Conservation (phyloP, 2,113 vertebrate genomes). For the Plecotus auritus region DNA sequence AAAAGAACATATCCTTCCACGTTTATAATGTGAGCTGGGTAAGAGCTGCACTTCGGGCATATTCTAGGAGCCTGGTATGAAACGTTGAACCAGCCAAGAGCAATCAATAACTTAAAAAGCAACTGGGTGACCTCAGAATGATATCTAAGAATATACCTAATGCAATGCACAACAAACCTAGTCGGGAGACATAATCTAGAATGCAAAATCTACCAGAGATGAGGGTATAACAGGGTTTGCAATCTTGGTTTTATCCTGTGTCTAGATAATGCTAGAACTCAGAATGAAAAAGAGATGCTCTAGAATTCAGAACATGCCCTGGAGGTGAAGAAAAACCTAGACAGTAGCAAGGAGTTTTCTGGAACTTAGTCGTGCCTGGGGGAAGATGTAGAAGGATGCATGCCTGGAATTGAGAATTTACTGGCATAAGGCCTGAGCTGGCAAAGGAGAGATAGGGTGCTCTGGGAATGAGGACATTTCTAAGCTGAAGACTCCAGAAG, state of each 20-base stretch:
- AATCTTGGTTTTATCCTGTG: not conserved
- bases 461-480: conserved; percentile 54
- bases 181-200: not conserved
- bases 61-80: not conserved
- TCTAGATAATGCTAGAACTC: not conserved
- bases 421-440: conserved; percentile 43
- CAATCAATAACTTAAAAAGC: not conserved
- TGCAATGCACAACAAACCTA: not conserved
- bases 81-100: not conserved
- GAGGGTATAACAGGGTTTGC: not conserved
- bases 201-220: not conserved
- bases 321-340: not conserved
- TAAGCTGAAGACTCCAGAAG: conserved; percentile 45
- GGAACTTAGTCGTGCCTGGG: not conserved
- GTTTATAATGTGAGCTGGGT: not conserved
- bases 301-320: conserved; percentile 4
- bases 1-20: not conserved
- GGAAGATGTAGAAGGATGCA: not conserved
- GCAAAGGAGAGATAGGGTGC: not conserved
- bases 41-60: not conserved
- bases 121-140: not conserved
- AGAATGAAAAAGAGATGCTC: not conserved
- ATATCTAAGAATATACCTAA: not conserved
- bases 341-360: not conserved
- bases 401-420: conserved; percentile 32